Conservation (phyloP, 2,113 vertebrate species). For the Alaudala cheleensis region DNA sequence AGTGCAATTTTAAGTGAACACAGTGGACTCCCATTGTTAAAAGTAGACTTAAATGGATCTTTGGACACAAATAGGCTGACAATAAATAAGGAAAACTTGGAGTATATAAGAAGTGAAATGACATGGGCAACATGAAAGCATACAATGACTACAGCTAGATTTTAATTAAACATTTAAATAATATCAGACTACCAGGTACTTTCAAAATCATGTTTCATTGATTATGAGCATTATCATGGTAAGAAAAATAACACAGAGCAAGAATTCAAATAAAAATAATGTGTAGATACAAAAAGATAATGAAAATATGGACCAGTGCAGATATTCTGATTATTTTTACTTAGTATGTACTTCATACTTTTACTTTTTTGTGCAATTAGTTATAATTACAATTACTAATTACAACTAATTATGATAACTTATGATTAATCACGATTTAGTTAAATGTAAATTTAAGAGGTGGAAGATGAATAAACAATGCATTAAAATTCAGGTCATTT, state of each 20-base stretch:
- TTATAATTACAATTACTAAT: background rate
- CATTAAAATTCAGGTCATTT: background rate
- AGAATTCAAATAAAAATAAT: background rate
- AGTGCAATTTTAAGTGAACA: background rate
- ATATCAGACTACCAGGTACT: background rate
- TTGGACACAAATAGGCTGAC: background rate
- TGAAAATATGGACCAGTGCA: background rate
- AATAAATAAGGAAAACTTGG: background rate
- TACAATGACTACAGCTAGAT: background rate
- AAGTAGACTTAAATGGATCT: background rate
- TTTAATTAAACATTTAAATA: background rate
- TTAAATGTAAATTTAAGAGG: background rate
- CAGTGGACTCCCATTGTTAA: background rate
- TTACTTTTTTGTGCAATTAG: background rate
- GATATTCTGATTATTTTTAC: background rate
- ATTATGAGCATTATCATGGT: background rate
- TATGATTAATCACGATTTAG: background rate
- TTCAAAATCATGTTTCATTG: background rate
- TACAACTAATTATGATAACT: background rate
- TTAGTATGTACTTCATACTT: background rate
- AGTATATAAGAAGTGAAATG: background rate
- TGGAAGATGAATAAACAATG: background rate
- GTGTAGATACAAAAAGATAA: background rate
- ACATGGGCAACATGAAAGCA: background rate
- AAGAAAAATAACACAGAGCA: background rate